phyloP scores from a whole-genome alignment of 92 coral and sea anemone species.

The Epizoanthus rinbou region DNA sequence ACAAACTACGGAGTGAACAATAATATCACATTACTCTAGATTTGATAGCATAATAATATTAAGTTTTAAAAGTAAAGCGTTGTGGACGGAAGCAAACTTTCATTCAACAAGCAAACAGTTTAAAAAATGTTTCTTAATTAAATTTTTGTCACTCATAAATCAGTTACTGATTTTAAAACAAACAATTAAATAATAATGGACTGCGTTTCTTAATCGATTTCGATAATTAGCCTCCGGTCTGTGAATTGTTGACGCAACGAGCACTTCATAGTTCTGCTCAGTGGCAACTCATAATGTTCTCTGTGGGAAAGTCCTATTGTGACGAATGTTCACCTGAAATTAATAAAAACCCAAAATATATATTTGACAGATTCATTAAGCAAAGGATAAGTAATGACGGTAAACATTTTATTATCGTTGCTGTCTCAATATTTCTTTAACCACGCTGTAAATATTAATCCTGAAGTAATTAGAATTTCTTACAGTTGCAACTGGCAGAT shows the following conservation, averaged over 20 bases:
- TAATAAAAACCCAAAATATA: background rate
- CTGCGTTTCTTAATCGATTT: background rate
- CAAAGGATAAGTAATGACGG: background rate
- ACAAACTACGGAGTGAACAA: background rate
- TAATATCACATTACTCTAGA: background rate
- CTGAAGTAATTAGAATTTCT: background rate
- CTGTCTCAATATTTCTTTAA: background rate
- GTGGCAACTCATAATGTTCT: background rate
- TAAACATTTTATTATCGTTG: background rate
- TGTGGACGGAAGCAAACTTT: background rate
- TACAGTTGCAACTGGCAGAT: constrained; percentile 6
- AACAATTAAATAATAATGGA: constrained; percentile 13
- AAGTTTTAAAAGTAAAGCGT: background rate
- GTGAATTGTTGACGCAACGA: background rate
- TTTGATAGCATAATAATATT: background rate
- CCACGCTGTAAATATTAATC: constrained; percentile 14
- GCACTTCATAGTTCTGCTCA: background rate
- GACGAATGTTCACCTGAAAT: constrained; percentile 17
- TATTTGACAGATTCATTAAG: constrained; percentile 2
- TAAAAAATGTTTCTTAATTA: constrained; percentile 2
- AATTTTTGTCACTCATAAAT: constrained; percentile 1
- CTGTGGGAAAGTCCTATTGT: background rate
- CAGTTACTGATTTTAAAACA: constrained; percentile 3
- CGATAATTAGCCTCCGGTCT: constrained; percentile 11
- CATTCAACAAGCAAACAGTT: constrained; percentile 2